Base-by-base conservation (phyloP, 2,888 invertebrate species). In the Nomada hirtipes region DNA sequence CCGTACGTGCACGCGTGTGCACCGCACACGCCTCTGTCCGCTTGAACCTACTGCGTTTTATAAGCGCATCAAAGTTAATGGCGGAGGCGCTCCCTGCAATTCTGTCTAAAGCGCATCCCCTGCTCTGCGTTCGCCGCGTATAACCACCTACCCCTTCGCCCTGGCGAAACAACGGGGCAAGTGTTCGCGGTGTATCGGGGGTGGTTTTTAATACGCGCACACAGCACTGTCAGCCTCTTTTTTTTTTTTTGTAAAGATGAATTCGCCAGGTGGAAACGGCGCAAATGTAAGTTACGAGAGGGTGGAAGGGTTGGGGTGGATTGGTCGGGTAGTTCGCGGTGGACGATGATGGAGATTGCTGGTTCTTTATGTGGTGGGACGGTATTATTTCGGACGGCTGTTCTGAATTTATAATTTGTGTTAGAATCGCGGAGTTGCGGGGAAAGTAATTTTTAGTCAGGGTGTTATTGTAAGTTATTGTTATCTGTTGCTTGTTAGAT, bases 41-140 rank as follows among this genome's bases (percentile, higher is more conserved):
- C 84, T 84, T 84, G 79, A 87, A 88, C 82, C 88, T 84, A 86
- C 88, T 82, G 88, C 89, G 89, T 91, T 91, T 91, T 91, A 91
- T 91, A 91, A 91, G 90, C 91, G 89, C 90, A 91, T 91, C 91
- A 91, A 91, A 90, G 89, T 91, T 91, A 90, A 91, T 91, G 89
- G 89, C 79, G 81, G 82, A 89, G 83, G 79, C 85, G 79, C 86
- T 82, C 86, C 84, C 83, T 82, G 86, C 90, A 88, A 90, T 88
- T 89, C 83, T 78, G 86, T 85, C 87, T 81, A 82, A 86, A 89
- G 83, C 86, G 87, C 88, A 86, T 77, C 83, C 82, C 76, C 69
- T 36, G 72, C 71, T 57, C 65, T 59, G 55, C 60, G 63, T 57
- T 60, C 47, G 15, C 65, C 26, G 44, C 15, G 74, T 50, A 73